Conservation (phyloP, 2,888 invertebrate species). For the Artemia sinica region DNA sequence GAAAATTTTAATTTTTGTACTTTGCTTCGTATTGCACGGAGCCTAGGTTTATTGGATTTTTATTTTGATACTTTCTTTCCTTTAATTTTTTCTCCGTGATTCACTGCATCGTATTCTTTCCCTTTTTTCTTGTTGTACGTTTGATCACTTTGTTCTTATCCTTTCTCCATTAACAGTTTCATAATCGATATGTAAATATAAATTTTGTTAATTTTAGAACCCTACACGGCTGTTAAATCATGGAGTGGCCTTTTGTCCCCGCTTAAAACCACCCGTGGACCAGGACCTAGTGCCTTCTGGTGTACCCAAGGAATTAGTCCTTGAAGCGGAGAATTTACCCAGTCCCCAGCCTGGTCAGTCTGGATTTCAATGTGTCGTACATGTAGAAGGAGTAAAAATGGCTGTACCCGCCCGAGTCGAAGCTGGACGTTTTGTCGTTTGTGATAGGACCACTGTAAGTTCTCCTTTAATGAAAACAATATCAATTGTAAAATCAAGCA, state of each 20-base stretch:
- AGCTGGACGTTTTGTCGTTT: slow-evolving; percentile 58
- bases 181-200: not conserved
- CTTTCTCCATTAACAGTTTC: too few species aligned
- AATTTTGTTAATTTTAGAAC: slow-evolving; percentile 34
- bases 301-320: slow-evolving; percentile 66
- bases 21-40: too few species aligned
- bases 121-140: too few species aligned
- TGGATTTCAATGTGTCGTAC: slow-evolving; percentile 76
- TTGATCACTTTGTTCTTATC: too few species aligned
- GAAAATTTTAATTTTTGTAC: too few species aligned
- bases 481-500: too few species aligned
- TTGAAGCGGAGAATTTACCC: slow-evolving; percentile 78
- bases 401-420: slow-evolving; percentile 70
- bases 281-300: slow-evolving; percentile 59
- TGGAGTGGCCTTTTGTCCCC: slow-evolving; percentile 54
- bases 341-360: slow-evolving; percentile 64
- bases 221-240: slow-evolving; percentile 41
- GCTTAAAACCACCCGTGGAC: slow-evolving; percentile 50
- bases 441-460: slow-evolving; percentile 66
- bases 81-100: too few species aligned
- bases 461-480: too few species aligned
- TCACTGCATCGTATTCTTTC: too few species aligned
- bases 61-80: too few species aligned
- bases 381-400: slow-evolving; percentile 75
- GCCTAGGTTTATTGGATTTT: too few species aligned